Percentiles rank a stretch among this genome's conserved stretches.
Conservation (phyloP, 1,140 invertebrate genomes). For the Proctacanthus coquilletti region DNA sequence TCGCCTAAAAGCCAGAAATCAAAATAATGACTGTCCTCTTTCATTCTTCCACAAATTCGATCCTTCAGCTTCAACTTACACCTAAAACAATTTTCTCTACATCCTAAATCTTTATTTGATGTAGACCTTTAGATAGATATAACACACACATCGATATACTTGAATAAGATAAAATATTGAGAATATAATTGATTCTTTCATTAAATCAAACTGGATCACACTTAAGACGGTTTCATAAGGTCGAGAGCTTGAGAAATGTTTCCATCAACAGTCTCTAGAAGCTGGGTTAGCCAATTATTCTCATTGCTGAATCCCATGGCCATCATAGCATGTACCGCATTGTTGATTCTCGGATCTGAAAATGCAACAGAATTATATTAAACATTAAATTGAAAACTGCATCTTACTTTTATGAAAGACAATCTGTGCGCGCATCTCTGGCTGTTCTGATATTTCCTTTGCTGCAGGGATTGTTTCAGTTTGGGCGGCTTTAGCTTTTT, state of each 20-base stretch:
- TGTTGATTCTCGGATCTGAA: slow-evolving; percentile 42
- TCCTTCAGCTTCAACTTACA: too few species aligned
- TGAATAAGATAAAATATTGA: too few species aligned
- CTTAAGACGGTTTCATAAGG: slow-evolving; percentile 33
- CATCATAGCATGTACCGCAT: slow-evolving; percentile 49
- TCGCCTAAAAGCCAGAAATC: too few species aligned
- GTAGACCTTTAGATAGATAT: too few species aligned
- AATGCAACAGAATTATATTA: slow-evolving; percentile 11
- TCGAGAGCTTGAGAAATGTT: slow-evolving; percentile 57
- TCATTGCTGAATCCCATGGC: slow-evolving; percentile 72
- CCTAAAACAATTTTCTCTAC: too few species aligned
- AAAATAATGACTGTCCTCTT: too few species aligned
- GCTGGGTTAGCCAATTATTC: slow-evolving; percentile 37
- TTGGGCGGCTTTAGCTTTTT: background rate
- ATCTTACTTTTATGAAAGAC: background rate
- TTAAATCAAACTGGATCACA: too few species aligned
- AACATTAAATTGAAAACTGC: slow-evolving; percentile 2
- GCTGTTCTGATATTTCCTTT: background rate
- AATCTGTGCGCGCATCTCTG: background rate
- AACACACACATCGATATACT: too few species aligned
- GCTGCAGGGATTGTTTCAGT: too few species aligned
- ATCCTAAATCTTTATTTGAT: too few species aligned
- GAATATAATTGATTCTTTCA: too few species aligned
- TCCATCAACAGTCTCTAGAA: slow-evolving; percentile 41
- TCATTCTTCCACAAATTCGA: too few species aligned